phyloP scores from a whole-genome alignment of 1,140 invertebrate genomes.

The Leptoteleia sp. region DNA sequence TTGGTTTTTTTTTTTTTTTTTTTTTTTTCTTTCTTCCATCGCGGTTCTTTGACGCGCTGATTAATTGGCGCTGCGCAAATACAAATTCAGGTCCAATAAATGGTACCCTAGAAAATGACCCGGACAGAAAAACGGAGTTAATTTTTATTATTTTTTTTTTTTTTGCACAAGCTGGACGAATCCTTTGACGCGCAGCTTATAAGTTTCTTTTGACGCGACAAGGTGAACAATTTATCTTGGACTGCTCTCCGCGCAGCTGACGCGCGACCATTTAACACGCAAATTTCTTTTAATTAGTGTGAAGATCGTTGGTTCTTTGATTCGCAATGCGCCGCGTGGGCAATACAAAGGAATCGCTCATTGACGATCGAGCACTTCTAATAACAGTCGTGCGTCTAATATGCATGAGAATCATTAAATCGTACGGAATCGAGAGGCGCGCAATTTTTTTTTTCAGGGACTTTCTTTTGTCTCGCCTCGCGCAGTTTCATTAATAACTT shows the following conservation, averaged over 20 bases:
- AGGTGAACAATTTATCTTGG: conserved; percentile 34
- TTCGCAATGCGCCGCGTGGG: conserved; percentile 20
- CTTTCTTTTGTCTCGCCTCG: conserved; percentile 37
- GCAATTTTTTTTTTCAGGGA: conserved; percentile 15
- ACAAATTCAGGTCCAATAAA: too few species aligned
- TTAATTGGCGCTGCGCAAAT: too few species aligned
- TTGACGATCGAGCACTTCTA: conserved; percentile 24
- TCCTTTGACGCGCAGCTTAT: neutral
- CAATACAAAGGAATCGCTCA: conserved; percentile 49
- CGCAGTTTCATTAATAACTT: conserved; percentile 4
- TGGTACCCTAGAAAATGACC: too few species aligned
- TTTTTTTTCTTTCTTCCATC: too few species aligned
- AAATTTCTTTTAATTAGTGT: conserved; percentile 42
- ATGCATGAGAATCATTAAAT: conserved; percentile 48
- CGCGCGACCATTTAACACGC: conserved; percentile 17
- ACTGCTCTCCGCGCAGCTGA: neutral
- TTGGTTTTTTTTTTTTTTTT: too few species aligned
- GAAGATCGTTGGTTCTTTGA: conserved; percentile 38
- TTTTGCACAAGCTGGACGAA: neutral
- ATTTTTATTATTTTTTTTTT: conserved; percentile 29
- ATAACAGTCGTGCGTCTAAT: conserved; percentile 32
- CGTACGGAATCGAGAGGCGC: conserved; percentile 21
- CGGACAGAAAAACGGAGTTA: too few species aligned
- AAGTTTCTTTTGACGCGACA: neutral
- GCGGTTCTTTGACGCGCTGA: too few species aligned